Base-by-base conservation (phyloP, 2,113 vertebrate species). In the Empidonax alnorum region DNA sequence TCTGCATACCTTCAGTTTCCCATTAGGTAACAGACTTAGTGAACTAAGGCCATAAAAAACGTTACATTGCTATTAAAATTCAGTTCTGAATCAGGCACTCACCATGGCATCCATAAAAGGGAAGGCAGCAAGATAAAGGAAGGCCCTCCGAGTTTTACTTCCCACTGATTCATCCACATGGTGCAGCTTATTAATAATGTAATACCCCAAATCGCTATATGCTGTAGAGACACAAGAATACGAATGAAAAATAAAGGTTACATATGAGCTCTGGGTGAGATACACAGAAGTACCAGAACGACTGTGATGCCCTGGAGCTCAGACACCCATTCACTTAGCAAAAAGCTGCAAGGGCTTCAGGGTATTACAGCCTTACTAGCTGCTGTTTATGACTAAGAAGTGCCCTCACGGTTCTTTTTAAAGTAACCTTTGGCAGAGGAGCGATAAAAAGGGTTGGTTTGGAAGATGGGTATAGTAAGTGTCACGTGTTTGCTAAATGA, bases 121-220 rank as follows among this genome's bases (percentile, higher is more conserved):
- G 96, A 99, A 99, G 53, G 99, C 98, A 84, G 99, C 99, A 67
- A 99, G 98, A 94, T 99, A 99, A 30, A 99, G 98, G 97, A 99
- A 99, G 33, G 99, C 99, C 96, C 98, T 99, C 92, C 99, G 98
- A 1, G 99, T 99, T 97, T 99, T 99, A 95, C 80, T 98, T 83
- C 99, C 99, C 97, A 99, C 99, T 1, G 99, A 99, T 44, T 99
- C 99, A 56, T 99, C 98, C 98, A 99, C 99, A 87, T 99, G 99
- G 97, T 99, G 99, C 92, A 99, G 98, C 91, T 99, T 99, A 95
- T 99, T 99, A 97, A 99, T 99, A 89, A 99, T 99, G 97, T 99
- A 99, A 97, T 99, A 99, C 37, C 99, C 99, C 92, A 99, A 91
- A 84, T 99, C 98, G 8, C 98, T 99, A 68, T 99, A 99, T 6